phyloP scores from a whole-genome alignment of 2,113 vertebrate species.

The Tinamus guttatus region DNA sequence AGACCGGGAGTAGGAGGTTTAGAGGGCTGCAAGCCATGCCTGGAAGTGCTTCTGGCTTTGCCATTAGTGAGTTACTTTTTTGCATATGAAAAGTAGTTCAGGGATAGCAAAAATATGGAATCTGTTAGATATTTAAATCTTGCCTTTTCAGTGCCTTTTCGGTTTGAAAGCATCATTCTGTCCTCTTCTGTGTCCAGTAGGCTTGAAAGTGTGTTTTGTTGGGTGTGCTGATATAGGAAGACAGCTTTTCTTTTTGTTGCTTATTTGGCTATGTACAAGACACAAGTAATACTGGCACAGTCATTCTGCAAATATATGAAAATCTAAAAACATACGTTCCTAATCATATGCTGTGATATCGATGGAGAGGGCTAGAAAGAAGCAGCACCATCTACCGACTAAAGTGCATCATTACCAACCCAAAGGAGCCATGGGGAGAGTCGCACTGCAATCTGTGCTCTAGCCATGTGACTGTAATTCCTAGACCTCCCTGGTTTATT shows the following conservation, averaged over 20 bases:
- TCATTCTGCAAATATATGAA: not conserved
- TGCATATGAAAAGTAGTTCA: accelerated
- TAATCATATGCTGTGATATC: not conserved
- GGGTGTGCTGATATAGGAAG: not conserved
- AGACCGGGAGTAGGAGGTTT: not conserved
- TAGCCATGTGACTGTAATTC: not conserved
- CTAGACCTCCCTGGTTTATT: not conserved
- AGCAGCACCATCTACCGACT: slow-evolving; percentile 33
- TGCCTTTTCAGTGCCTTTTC: not conserved
- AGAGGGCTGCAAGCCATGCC: not conserved
- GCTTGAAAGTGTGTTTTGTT: not conserved
- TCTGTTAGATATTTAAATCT: not conserved
- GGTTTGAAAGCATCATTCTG: accelerated
- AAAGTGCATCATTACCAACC: not conserved
- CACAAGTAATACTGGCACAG: not conserved
- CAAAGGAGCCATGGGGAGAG: not conserved
- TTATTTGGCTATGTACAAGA: not conserved
- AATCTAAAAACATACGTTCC: not conserved
- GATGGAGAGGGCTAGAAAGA: not conserved
- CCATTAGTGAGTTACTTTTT: not conserved
- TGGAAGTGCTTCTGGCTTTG: accelerated
- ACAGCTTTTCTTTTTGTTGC: not conserved
- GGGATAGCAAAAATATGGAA: not conserved
- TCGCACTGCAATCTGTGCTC: not conserved
- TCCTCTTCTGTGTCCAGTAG: not conserved